Conservation (phyloP, 1,140 invertebrate species). For the Drosophila chauvacae region DNA sequence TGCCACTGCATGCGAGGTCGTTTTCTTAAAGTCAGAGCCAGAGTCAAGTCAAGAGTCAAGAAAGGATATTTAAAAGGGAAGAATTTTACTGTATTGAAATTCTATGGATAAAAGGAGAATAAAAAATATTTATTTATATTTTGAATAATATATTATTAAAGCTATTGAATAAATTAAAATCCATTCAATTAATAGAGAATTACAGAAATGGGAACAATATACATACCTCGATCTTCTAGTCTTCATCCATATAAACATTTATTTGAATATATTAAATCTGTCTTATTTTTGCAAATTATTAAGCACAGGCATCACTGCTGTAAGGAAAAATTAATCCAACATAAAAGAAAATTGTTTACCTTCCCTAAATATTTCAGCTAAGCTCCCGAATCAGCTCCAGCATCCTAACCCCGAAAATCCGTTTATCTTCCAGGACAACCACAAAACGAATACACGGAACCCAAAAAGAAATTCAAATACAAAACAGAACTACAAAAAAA, state of each 20-base stretch:
- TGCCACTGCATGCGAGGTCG: constrained; percentile 30
- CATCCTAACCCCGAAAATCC: constrained; percentile 14
- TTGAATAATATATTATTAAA: too few relatives aligned
- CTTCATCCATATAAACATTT: neutral
- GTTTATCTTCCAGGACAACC: constrained; percentile 27
- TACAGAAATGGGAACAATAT: too few relatives aligned
- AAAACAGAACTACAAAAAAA: constrained; percentile 11
- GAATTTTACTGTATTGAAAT: neutral
- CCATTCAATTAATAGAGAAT: too few relatives aligned
- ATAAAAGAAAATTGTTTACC: neutral
- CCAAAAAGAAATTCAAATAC: constrained; percentile 7
- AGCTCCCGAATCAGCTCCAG: constrained; percentile 26
- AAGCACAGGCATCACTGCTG: neutral
- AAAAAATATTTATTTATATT: too few relatives aligned
- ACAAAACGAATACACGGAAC: constrained; percentile 18
- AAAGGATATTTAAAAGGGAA: neutral
- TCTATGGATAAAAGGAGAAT: neutral
- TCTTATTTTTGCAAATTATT: neutral
- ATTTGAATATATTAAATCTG: neutral
- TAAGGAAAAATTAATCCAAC: neutral
- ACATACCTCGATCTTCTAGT: too few relatives aligned
- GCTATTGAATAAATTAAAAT: too few relatives aligned
- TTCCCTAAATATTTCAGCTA: neutral
- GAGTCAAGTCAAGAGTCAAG: neutral
- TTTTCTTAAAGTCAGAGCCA: constrained; percentile 8